Percentiles rank a stretch among this genome's conserved stretches.
These are phyloP conservation scores for Diuraphis noxia DNA, from an alignment of 1,140 invertebrate genomes.

Conservation along the genomic window DNA sequence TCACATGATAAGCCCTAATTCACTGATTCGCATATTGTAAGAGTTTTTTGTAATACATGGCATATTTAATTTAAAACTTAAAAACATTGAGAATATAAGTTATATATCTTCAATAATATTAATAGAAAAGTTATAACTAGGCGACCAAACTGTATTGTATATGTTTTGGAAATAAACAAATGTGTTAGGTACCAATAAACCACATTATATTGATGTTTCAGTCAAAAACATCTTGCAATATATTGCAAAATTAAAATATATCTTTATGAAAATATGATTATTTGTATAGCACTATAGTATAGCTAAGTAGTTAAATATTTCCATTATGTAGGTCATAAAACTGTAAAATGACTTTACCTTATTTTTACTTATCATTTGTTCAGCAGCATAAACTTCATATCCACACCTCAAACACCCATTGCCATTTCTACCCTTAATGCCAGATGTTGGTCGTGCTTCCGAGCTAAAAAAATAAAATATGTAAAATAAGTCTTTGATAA, in stretches of 20 bases:
- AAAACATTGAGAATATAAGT: too few species aligned
- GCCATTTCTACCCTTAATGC: conserved; percentile 67
- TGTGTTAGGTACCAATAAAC: too few species aligned
- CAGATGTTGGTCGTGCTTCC: conserved; percentile 65
- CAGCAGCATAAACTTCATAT: conserved; percentile 86
- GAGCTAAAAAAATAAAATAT: conserved; percentile 59
- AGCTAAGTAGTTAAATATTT: background rate
- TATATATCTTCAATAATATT: too few species aligned
- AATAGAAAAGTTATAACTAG: too few species aligned
- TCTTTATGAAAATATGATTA: background rate
- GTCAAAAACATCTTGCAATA: background rate
- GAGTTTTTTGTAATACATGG: too few species aligned
- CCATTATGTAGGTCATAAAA: background rate
- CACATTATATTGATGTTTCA: too few species aligned
- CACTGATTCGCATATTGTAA: too few species aligned
- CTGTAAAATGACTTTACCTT: conserved; percentile 61
- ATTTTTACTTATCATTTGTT: conserved; percentile 92
- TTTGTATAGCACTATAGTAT: background rate
- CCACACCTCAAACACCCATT: conserved; percentile 83
- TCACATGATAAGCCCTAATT: too few species aligned
- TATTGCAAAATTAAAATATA: background rate
- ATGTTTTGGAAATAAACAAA: too few species aligned
- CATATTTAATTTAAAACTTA: too few species aligned
- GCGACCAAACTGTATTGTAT: too few species aligned
- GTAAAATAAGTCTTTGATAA: too few species aligned